Percentiles rank a stretch among this genome's conserved stretches.
phyloP scores from a whole-genome alignment of 53 echinoderm and acorn worm species.

The Holothuria scabra region DNA sequence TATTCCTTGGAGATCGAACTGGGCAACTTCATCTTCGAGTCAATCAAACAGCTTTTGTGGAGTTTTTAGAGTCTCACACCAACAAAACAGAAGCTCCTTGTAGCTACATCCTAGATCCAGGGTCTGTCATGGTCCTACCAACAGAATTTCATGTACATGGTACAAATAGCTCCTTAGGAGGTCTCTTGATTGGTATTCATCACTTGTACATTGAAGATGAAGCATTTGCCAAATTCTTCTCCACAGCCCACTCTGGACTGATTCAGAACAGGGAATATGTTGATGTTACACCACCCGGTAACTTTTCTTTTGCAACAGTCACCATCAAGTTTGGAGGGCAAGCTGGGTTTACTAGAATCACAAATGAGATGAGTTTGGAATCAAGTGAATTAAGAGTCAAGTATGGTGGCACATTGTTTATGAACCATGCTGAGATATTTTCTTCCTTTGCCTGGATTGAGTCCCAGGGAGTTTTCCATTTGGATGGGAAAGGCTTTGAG shows the following conservation, averaged over 20 bases:
- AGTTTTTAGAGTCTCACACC: conserved; percentile 75
- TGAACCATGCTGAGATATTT: conserved; percentile 81
- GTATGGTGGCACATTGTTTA: conserved; percentile 76
- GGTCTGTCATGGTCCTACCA: conserved; percentile 72
- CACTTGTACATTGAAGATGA: conserved; percentile 87
- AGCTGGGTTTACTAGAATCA: conserved; percentile 71
- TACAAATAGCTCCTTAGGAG: conserved; percentile 80
- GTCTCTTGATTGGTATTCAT: conserved; percentile 82
- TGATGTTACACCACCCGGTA: conserved; percentile 73
- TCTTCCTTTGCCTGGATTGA: conserved; percentile 94
- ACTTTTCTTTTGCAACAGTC: conserved; percentile 86
- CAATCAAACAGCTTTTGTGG: conserved; percentile 86
- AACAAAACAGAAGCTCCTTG: conserved; percentile 90
- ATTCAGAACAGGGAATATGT: conserved; percentile 75
- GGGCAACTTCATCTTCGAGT: conserved; percentile 82
- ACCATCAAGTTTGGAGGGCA: conserved; percentile 83
- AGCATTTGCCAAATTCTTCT: conserved; percentile 73
- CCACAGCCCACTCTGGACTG: conserved; percentile 77
- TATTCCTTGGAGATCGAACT: conserved; percentile 81
- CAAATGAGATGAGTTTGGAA: conserved; percentile 68
- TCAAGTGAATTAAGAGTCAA: conserved; percentile 86
- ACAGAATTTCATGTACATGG: conserved; percentile 92
- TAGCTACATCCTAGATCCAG: conserved; percentile 79
- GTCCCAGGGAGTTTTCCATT: conserved; percentile 84
- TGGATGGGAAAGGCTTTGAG: conserved; percentile 83